These are phyloP conservation scores for Schizaphis graminum DNA, from an alignment of 2,888 invertebrate genomes.

Conservation along the genomic window DNA sequence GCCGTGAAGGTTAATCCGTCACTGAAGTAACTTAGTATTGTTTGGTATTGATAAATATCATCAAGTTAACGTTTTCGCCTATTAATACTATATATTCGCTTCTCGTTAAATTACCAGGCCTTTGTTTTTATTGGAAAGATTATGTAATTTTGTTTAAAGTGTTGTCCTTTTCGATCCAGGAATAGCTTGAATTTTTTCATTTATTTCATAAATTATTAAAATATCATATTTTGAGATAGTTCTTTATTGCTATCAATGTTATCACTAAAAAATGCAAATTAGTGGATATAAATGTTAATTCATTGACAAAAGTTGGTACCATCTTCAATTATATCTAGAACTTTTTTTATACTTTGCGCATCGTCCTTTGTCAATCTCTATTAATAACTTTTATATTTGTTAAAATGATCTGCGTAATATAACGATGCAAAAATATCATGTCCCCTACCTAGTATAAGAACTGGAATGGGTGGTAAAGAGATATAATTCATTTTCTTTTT, in stretches of 20 bases:
- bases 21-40: background rate
- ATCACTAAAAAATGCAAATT: background rate
- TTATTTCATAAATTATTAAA: background rate
- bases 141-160: background rate
- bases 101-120: background rate
- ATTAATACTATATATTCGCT: background rate
- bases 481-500: too few species aligned
- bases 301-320: background rate
- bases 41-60: background rate
- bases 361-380: background rate
- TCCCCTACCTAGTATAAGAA: too few species aligned
- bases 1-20: too few species aligned
- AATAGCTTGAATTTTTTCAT: background rate
- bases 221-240: slow-evolving; percentile 7
- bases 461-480: too few species aligned
- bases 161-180: background rate
- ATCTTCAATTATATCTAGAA: background rate
- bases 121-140: background rate
- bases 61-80: background rate
- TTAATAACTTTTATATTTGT: too few species aligned
- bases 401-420: too few species aligned
- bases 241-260: background rate
- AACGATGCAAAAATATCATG: too few species aligned
- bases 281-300: background rate
- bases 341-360: background rate